These are phyloP conservation scores for Drepana falcataria DNA, from an alignment of 2,888 invertebrate genomes.

Conservation along the genomic window DNA sequence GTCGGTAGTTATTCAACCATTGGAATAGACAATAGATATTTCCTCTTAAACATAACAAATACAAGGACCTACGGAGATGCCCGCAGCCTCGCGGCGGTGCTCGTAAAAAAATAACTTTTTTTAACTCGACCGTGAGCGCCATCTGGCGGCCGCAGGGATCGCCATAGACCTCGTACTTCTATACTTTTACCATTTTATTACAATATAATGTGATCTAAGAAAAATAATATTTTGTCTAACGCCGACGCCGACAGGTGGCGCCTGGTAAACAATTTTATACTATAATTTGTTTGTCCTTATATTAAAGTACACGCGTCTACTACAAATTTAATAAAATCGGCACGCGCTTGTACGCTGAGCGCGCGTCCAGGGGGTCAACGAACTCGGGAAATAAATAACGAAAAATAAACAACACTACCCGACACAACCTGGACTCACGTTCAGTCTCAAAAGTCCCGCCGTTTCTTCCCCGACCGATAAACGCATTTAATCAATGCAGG, in stretches of 20 bases:
- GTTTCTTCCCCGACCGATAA: constrained; percentile 7
- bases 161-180: constrained; percentile 45
- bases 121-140: constrained; percentile 39
- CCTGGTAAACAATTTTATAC: constrained; percentile 75
- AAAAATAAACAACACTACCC: background rate
- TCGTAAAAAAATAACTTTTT: constrained; percentile 72
- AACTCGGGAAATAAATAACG: background rate
- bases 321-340: constrained; percentile 44
- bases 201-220: constrained; percentile 79
- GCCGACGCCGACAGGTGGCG: constrained; percentile 54
- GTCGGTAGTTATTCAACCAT: constrained; percentile 76
- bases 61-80: constrained; percentile 35
- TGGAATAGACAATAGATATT: constrained; percentile 79
- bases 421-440: background rate
- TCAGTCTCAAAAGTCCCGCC: constrained; percentile 42
- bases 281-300: constrained; percentile 74
- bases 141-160: constrained; percentile 19
- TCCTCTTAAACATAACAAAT: constrained; percentile 79
- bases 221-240: constrained; percentile 78
- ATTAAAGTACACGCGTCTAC: constrained; percentile 55
- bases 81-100: constrained; percentile 30
- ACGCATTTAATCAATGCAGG: background rate
- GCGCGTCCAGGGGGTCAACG: background rate
- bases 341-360: constrained; percentile 18
- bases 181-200: constrained; percentile 68